Base-by-base conservation (phyloP, 1,140 invertebrate species). In the Plodia interpunctella region DNA sequence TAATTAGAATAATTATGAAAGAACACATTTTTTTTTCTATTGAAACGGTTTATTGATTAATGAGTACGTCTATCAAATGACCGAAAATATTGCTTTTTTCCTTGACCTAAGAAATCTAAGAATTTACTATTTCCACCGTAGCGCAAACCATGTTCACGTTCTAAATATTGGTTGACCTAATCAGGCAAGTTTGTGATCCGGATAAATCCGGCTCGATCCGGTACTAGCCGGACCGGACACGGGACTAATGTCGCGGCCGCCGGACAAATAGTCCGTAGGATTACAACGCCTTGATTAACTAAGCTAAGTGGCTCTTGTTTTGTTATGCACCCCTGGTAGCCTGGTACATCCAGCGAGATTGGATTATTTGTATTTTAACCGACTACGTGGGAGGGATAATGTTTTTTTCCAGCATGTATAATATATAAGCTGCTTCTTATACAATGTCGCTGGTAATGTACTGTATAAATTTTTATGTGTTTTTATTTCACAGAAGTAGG, bases 271-370 rank as follows among this genome's bases (percentile, higher is more conserved):
- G 71, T 76, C 71, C 70, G 58, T 65, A 59, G 74, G 78, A 83
- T 85, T 81, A 83, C 73, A 62, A 68, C 72, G 74, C 74, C 75
- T 80, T 85, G 78, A 85, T 85, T 85, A 85, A 83, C 80, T 81
- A 73, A 73, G 72, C 80, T 81, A 72, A 60, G 65, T 75, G 67
- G 69, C 70, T 72, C 70, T 68, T 76, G 69, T 68, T 80, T 76
- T 70, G 68, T 75, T 83, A 83, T 82, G 72, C 72, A 73, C 76
- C 66, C 78, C 79, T 76, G 59, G 76, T 78, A 75, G 63, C 78
- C 79, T 76, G 59, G 76, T 78, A 75, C 66, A 68, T 66, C 10
- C 18, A 18, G 38, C 21, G 18, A 56, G 60, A 62, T 57, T 62
- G 63, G 65, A 63, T 68, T 58, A 63, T 65, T 55, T 62, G 57